A percentile compares a stretch with the other conserved stretches of the same genome.
Evolutionary conservation across 2,888 invertebrate species (phyloP).

Genomic region (Leptinotarsa juncta): DNA sequence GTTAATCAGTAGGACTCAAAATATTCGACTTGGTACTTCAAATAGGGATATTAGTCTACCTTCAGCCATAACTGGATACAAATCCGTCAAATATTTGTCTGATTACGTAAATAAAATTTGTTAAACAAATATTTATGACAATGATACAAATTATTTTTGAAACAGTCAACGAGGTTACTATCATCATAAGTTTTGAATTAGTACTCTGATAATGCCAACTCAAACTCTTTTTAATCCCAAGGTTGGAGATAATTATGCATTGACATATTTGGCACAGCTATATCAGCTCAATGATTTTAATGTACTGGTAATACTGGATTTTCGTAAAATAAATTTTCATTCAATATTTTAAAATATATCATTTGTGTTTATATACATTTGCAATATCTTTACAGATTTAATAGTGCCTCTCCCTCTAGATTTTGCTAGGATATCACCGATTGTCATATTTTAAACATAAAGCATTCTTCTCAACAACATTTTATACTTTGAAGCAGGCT

Average conservation of each 20-base stretch:
- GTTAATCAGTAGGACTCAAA: too few species aligned
- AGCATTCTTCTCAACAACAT: conserved; percentile 33
- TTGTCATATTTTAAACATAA: conserved; percentile 57
- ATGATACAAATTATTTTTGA: too few species aligned
- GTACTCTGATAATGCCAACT: not conserved
- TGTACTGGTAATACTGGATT: conserved; percentile 55
- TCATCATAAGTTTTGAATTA: not conserved
- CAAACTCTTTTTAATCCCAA: not conserved
- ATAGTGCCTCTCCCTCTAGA: conserved; percentile 64
- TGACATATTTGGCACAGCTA: conserved; percentile 54
- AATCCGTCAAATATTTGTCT: too few species aligned
- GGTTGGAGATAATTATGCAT: conserved; percentile 27
- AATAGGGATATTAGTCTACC: too few species aligned
- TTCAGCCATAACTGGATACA: too few species aligned
- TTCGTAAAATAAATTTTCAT: conserved; percentile 59
- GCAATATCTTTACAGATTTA: conserved; percentile 40
- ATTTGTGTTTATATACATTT: conserved; percentile 51
- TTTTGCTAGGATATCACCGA: conserved; percentile 63
- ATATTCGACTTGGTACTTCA: too few species aligned
- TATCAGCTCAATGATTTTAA: conserved; percentile 42
- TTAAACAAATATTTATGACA: too few species aligned
- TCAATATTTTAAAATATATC: conserved; percentile 50
- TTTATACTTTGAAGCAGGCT: conserved; percentile 27
- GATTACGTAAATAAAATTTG: too few species aligned
- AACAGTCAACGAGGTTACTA: not conserved